Base-by-base conservation (phyloP, 2,113 vertebrate species). In the Eretmochelys imbricata region DNA sequence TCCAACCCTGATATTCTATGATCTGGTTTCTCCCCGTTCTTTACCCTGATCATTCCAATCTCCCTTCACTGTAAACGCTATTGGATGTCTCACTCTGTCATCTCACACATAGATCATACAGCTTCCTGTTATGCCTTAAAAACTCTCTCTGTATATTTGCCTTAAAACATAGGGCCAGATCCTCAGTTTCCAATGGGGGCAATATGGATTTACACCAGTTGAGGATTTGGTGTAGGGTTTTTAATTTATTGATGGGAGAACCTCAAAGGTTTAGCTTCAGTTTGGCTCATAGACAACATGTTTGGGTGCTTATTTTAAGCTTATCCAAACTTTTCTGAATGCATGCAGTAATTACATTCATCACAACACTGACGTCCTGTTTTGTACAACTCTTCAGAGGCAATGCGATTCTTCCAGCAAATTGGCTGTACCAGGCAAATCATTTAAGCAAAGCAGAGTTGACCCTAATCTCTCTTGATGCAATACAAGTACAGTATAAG, bases 401-500 rank as follows among this genome's bases (percentile, higher is more conserved):
- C 82, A 90, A 89, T 89, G 87, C 88, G 90, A 76, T 89, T 86
- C 84, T 75, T 93, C 19, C 31, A 94, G 90, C 84, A 92, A 96
- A 57, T 75, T 95, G 89, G 93, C 90, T 48, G 92, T 96, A 97
- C 94, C 95, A 96, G 91, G 92, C 91, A 95, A 97, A 96, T 90
- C n/a, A 95, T 86, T 94, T 92, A 92, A 96, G 93, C 92, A 96
- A 96, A 95, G 88, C 91, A 96, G 29, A 78, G 87, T 92, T 96
- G 97, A 97, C 96, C 94, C 96, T 97, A 97, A 97, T 96, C 97
- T 97, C 91, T 90, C 94, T 81, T 93, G 89, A 91, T 94, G 92
- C 90, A 97, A 92, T 91, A 84, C 72, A 97, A 97, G 94, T 93
- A 92, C 91, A 95, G 89, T 46, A 96, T 78, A 95, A 96, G 89